Conservation (phyloP, 2,113 vertebrate genomes). For the Holacanthus passer region DNA sequence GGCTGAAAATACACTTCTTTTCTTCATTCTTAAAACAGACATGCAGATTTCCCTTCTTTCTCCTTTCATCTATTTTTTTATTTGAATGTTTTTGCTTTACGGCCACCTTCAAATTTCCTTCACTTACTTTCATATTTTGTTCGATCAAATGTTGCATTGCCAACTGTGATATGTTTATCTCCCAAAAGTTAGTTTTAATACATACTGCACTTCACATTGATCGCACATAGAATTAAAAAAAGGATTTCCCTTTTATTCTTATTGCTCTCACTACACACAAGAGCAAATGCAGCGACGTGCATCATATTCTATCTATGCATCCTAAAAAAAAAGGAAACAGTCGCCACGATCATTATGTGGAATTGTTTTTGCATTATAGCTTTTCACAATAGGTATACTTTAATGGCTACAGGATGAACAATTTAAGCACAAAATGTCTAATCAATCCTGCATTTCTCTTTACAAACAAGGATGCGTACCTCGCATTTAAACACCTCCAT, state of each 20-base stretch:
- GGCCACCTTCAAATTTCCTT: background rate
- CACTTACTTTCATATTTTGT: background rate
- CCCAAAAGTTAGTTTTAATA: background rate
- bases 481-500: conserved; percentile 31
- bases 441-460: conserved; percentile 19
- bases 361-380: conserved; percentile 22
- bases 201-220: background rate
- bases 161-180: background rate
- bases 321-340: background rate
- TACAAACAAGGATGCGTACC: conserved; percentile 23
- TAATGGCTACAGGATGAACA: conserved; percentile 11
- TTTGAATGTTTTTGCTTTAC: background rate
- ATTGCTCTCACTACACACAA: background rate
- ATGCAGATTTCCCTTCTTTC: background rate
- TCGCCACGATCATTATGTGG: conserved; percentile 11
- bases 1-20: conserved; percentile 10
- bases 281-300: background rate
- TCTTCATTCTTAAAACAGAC: conserved; percentile 17
- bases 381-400: conserved; percentile 29
- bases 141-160: background rate
- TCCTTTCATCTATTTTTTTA: background rate
- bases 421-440: conserved; percentile 1
- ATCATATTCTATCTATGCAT: background rate
- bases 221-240: background rate
- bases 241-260: background rate